These are phyloP conservation scores for Deroplatys truncata DNA, from an alignment of 2,888 invertebrate genomes.

Conservation along the genomic window DNA sequence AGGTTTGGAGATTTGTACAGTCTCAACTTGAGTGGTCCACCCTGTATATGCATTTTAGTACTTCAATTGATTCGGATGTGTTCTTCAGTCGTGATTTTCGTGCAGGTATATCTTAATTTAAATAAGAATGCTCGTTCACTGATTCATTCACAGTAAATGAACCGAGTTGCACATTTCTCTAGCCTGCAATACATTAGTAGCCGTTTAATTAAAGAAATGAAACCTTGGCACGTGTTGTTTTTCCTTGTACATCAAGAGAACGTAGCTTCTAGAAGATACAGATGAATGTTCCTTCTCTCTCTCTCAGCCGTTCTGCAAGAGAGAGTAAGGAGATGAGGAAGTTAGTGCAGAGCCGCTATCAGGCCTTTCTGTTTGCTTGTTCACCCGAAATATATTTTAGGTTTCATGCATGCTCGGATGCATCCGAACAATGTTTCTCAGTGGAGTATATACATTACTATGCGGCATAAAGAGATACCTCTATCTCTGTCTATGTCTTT, in stretches of 20 bases:
- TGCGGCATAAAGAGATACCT: background rate
- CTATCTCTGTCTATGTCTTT: background rate
- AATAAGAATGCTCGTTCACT: too few relatives aligned
- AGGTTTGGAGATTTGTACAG: too few relatives aligned
- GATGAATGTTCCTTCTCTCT: background rate
- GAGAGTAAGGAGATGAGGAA: background rate
- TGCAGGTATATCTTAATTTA: too few relatives aligned
- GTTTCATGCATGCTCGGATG: constrained; percentile 12
- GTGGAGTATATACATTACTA: background rate
- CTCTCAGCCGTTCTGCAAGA: background rate
- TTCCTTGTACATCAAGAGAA: background rate
- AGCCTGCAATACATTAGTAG: background rate
- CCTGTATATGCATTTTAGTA: too few relatives aligned
- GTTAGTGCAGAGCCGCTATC: background rate
- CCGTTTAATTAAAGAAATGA: background rate
- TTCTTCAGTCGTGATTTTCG: too few relatives aligned
- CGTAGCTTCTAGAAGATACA: background rate
- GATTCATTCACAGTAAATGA: too few relatives aligned
- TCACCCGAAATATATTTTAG: constrained; percentile 9
- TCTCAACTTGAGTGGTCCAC: too few relatives aligned
- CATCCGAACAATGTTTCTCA: constrained; percentile 2
- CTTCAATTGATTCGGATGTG: too few relatives aligned
- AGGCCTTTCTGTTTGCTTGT: constrained; percentile 11
- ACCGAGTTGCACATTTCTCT: background rate
- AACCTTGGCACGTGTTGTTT: background rate